Conservation (phyloP, 2,797 vertebrate species). For the Mionectes olivaceus region DNA sequence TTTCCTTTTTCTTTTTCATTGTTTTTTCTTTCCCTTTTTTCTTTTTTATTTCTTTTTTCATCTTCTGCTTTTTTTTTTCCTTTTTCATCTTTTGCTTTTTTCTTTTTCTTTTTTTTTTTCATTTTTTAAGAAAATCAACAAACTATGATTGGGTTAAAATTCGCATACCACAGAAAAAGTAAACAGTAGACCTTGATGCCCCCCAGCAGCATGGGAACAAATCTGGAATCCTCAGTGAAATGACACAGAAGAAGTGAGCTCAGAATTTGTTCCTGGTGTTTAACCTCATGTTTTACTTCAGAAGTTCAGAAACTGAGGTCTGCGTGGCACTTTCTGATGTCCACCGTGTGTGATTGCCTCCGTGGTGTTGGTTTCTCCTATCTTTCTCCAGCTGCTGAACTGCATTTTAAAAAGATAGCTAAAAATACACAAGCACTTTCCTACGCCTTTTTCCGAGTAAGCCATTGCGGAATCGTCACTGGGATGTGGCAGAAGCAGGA, state of each 20-base stretch:
- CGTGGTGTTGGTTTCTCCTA: conserved; percentile 62
- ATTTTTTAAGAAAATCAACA: neutral
- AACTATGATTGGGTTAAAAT: neutral
- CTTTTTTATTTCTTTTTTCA: neutral
- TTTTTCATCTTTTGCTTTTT: rapidly evolving
- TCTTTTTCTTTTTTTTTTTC: neutral
- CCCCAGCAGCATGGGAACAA: neutral
- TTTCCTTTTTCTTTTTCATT: rapidly evolving
- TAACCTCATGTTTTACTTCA: neutral
- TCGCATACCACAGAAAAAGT: neutral
- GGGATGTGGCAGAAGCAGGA: conserved; percentile 38
- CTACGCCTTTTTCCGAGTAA: conserved; percentile 49
- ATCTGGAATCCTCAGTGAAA: conserved; percentile 1
- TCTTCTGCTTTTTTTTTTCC: rapidly evolving
- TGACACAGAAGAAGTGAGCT: neutral
- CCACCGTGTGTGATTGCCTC: neutral
- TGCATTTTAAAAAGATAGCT: conserved; percentile 44
- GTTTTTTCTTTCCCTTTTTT: rapidly evolving
- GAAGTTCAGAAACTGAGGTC: neutral
- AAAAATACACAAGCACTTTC: conserved; percentile 64
- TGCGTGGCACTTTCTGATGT: neutral
- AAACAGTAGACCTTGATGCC: neutral
- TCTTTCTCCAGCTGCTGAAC: conserved; percentile 51
- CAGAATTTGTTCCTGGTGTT: neutral
- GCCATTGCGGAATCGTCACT: neutral